phyloP scores from a whole-genome alignment of 2,888 invertebrate genomes.

The Agonopterix subpropinquella region DNA sequence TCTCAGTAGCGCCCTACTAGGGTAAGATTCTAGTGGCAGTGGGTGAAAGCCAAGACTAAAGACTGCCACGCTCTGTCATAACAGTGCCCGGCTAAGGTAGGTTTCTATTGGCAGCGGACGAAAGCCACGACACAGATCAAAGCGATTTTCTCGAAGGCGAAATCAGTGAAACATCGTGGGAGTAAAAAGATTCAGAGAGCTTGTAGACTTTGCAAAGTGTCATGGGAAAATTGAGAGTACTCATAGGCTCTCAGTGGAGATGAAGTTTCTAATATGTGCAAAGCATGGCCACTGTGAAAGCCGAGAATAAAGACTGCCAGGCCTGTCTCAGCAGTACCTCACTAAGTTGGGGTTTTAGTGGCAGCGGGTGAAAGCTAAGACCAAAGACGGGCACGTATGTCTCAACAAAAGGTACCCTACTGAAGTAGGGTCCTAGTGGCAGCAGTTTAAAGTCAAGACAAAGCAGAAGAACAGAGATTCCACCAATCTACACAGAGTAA shows the following conservation, averaged over 20 bases:
- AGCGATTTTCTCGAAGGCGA: too few species aligned
- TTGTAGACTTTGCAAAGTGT: too few species aligned
- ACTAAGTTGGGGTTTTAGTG: conserved; percentile 14
- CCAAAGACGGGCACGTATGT: not conserved
- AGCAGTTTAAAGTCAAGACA: not conserved
- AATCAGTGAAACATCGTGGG: too few species aligned
- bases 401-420: not conserved
- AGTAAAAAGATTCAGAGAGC: too few species aligned
- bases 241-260: too few species aligned
- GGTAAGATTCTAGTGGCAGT: conserved; percentile 14
- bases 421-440: not conserved
- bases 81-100: not conserved
- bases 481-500: too few species aligned
- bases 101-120: not conserved
- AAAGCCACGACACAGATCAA: not conserved
- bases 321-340: conserved; percentile 23
- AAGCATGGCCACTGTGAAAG: conserved; percentile 7
- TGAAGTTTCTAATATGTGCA: not conserved
- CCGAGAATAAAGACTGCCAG: conserved; percentile 11
- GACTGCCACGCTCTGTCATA: not conserved
- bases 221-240: too few species aligned
- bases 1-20: too few species aligned
- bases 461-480: too few species aligned
- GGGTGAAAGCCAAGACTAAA: conserved; percentile 1
- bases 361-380: conserved; percentile 8